Base-by-base conservation (phyloP, 2,888 invertebrate genomes). In the Ornithoptera priamus region DNA sequence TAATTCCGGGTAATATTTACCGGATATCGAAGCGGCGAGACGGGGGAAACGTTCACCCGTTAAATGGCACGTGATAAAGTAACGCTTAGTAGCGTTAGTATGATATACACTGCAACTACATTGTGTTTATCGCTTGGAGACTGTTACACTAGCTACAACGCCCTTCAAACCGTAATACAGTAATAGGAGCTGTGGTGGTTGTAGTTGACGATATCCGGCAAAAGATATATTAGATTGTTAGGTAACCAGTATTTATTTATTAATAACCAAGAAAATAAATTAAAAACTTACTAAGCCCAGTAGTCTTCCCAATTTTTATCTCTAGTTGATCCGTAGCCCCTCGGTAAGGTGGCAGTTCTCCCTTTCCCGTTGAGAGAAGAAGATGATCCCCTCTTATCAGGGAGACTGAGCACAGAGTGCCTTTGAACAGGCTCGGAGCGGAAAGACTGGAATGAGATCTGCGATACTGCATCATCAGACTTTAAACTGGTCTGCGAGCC, bases 261-360 rank as follows among this genome's bases (percentile, higher is more conserved):
- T 50, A 50, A 50, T 50, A 50, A 50, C 2, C 0, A 56, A 20
- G 1, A 56, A 56, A 46, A 46, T 46, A 39, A 10, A 12, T 46
- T 8, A 56, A 71, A 75, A 63, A 89, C 91, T 89, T 78, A 93
- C 93, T 85, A 83, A 1, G 91, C 84, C 93, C 93, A 93, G 75
- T 93, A 93, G 22, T 91, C 91, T 72, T 93, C 91, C 93, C 92
- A 93, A 64, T 85, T 86, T 78, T 87, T 90, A 75, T 90, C 88
- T 75, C 83, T 89, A 0, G 78, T 87, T 0, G 92, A 90, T 0
- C 90, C 92, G 67, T 91, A 90, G 0, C 92, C 91, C 42, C 92
- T 78, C 0, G 92, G 92, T 61, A 92, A 73, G 0, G 92, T 92
- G 0, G 92, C 89, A 0, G 90, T 92, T 74, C 78, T 87, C 4